phyloP scores from a whole-genome alignment of 2,888 invertebrate species.

The Microctonus hyperodae region DNA sequence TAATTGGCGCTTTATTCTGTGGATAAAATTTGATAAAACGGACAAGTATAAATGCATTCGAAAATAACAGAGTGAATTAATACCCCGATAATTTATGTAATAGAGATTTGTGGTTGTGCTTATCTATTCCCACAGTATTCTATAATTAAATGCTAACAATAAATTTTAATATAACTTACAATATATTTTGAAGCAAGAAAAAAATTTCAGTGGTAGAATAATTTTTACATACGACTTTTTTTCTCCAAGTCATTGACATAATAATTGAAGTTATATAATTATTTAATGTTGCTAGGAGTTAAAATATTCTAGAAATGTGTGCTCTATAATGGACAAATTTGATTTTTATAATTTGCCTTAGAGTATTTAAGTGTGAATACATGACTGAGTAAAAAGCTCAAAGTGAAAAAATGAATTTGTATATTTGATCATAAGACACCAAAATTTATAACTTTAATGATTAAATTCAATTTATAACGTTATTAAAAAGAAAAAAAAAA shows the following conservation, averaged over 20 bases:
- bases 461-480: neutral
- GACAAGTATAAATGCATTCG: neutral
- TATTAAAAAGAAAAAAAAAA: neutral
- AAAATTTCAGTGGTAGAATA: no score
- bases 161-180: neutral
- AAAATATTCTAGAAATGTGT: neutral
- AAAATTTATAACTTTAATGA: constrained; percentile 5
- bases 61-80: neutral
- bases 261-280: no score
- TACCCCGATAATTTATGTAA: neutral
- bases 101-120: neutral
- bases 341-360: neutral
- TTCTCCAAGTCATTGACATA: neutral
- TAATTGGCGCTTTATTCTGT: neutral
- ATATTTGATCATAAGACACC: neutral
- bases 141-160: neutral
- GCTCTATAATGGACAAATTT: neutral
- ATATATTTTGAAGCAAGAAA: neutral
- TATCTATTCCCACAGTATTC: neutral
- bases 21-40: neutral
- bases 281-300: no score
- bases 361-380: neutral
- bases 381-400: constrained; percentile 11
- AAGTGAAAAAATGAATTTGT: neutral
- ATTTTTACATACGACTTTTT: neutral